Percentiles rank a stretch among this genome's conserved stretches.
These are phyloP conservation scores for Galleria mellonella DNA, from an alignment of 1,140 invertebrate genomes.

Conservation along the genomic window DNA sequence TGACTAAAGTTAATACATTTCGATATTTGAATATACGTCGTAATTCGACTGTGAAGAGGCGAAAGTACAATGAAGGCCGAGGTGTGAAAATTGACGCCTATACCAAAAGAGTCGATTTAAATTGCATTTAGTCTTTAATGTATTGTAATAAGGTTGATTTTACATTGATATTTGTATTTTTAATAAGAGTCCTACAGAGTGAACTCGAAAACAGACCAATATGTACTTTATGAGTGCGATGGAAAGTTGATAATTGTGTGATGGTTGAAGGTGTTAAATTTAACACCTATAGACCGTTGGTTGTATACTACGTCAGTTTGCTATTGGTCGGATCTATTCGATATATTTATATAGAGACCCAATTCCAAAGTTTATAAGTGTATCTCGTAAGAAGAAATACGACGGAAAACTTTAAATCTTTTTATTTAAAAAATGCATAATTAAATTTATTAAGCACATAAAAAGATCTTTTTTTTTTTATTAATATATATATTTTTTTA, in stretches of 20 bases:
- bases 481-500: too few species aligned
- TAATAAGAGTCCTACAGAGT: background rate
- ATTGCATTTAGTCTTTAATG: conserved; percentile 16
- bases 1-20: too few species aligned
- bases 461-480: too few species aligned
- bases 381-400: too few species aligned
- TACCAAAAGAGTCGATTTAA: conserved; percentile 22
- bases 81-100: conserved; percentile 72
- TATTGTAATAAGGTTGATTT: conserved; percentile 16
- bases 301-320: conserved; percentile 17
- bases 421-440: too few species aligned
- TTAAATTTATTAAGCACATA: too few species aligned
- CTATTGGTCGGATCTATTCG: conserved; percentile 19
- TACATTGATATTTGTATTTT: conserved; percentile 11
- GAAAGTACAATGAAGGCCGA: conserved; percentile 17
- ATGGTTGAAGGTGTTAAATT: conserved; percentile 46
- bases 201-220: too few species aligned
- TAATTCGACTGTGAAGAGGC: conserved; percentile 6
- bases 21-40: conserved; percentile 12
- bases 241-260: conserved; percentile 2
- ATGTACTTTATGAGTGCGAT: background rate
- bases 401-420: too few species aligned
- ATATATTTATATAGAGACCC: background rate
- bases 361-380: too few species aligned
- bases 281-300: conserved; percentile 46